A percentile compares a stretch with the other conserved stretches of the same genome.
Conservation (phyloP, 2,888 invertebrate genomes). For the Himalopsyche kuldschensis region DNA sequence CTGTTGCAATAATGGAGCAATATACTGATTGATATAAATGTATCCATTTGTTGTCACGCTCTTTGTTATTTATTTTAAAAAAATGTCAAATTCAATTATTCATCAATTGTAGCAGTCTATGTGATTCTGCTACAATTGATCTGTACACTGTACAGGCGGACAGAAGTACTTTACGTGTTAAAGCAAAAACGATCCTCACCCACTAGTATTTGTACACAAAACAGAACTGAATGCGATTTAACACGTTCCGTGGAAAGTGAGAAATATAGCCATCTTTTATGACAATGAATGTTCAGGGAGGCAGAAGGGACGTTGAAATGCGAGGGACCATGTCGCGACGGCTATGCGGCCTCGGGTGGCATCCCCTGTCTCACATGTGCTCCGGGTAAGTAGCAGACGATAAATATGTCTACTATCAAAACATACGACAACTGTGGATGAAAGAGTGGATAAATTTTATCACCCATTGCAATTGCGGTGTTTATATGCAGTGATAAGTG, state of each 20-base stretch:
- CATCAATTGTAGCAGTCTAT: background rate
- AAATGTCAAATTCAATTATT: background rate
- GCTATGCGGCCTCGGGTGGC: background rate
- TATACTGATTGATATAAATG: too few species aligned
- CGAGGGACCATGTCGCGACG: background rate
- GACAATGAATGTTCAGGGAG: slow-evolving; percentile 35
- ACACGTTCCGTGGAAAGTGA: slow-evolving; percentile 36
- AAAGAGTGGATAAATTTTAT: slow-evolving; percentile 28
- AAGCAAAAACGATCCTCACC: background rate
- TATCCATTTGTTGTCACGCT: too few species aligned
- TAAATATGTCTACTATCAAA: slow-evolving; percentile 27
- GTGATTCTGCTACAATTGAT: too few species aligned
- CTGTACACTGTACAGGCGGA: background rate
- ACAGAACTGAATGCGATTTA: slow-evolving; percentile 35
- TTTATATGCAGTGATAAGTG: background rate
- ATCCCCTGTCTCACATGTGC: slow-evolving; percentile 4
- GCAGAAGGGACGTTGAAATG: slow-evolving; percentile 15
- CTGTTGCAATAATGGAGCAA: too few species aligned
- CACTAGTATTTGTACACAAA: slow-evolving; percentile 5
- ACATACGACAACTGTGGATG: slow-evolving; percentile 14
- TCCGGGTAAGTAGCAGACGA: slow-evolving; percentile 24
- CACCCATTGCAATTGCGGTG: background rate
- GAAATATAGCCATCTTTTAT: slow-evolving; percentile 37
- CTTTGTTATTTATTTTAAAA: too few species aligned
- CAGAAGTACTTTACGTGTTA: background rate